Conservation (phyloP, 2,888 invertebrate species). For the Coecobrya sp. region DNA sequence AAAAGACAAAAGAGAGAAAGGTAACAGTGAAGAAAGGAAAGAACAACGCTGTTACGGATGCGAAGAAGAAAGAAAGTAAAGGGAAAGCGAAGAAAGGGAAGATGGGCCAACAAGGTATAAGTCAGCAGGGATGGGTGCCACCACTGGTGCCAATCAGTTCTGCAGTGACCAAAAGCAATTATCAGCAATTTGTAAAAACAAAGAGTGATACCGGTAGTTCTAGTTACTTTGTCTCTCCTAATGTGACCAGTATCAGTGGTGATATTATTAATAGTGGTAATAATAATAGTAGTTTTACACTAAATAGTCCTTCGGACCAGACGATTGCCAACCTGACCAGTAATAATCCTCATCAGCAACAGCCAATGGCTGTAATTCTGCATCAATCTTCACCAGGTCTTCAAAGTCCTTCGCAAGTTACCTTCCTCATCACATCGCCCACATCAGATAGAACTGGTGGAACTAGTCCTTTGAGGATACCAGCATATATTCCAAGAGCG, state of each 20-base stretch:
- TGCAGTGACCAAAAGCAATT: conserved; percentile 22
- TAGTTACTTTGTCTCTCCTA: conserved; percentile 24
- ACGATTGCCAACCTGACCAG: background rate
- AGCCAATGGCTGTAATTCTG: background rate
- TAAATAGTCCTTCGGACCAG: background rate
- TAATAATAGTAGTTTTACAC: background rate
- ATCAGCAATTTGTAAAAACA: conserved; percentile 33
- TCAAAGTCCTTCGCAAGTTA: conserved; percentile 48
- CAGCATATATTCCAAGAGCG: conserved; percentile 69
- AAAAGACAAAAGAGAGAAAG: background rate
- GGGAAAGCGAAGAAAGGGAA: background rate
- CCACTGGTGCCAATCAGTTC: background rate
- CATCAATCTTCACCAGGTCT: conserved; percentile 1
- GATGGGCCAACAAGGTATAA: conserved; percentile 13
- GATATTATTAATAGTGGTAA: conserved; percentile 40
- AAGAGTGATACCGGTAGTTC: background rate
- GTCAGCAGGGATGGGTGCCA: conserved; percentile 16
- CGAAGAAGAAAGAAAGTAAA: background rate
- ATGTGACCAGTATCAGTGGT: conserved; percentile 52
- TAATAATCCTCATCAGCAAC: conserved; percentile 35
- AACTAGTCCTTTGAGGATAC: conserved; percentile 53
- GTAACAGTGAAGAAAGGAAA: background rate
- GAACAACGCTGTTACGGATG: background rate
- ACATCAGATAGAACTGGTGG: background rate
- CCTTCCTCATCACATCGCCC: conserved; percentile 65